These are phyloP conservation scores for Tinamus guttatus DNA, from an alignment of 2,113 vertebrate genomes.

Conservation along the genomic window DNA sequence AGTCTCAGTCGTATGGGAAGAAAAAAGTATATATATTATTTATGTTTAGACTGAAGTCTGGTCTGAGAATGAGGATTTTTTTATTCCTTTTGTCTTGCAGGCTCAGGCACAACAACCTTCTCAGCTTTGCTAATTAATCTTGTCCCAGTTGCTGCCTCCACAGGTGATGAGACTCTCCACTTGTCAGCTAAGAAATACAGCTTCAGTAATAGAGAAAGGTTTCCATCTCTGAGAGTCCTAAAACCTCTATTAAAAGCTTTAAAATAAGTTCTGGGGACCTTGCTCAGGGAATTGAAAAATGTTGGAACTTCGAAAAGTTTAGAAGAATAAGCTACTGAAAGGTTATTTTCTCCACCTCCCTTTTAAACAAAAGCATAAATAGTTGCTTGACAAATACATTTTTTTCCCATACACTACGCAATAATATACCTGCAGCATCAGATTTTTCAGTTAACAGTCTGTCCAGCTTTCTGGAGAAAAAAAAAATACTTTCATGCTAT, in stretches of 20 bases:
- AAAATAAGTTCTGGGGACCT: not conserved
- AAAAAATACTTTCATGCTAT: not conserved
- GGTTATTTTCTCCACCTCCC: not conserved
- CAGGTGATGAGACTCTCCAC: constrained; percentile 26
- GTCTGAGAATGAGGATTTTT: not conserved
- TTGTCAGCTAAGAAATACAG: constrained; percentile 40
- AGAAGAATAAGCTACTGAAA: not conserved
- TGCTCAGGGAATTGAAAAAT: not conserved
- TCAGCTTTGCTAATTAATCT: constrained; percentile 40
- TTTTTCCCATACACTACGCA: not conserved
- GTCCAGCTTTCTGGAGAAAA: not conserved
- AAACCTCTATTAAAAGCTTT: constrained; percentile 9
- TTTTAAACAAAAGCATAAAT: not conserved
- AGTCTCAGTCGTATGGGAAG: not conserved
- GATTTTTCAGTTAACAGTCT: not conserved
- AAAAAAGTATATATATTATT: not conserved
- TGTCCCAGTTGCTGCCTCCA: constrained; percentile 18
- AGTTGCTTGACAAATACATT: not conserved
- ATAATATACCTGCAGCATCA: not conserved
- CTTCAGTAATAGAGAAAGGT: constrained; percentile 14
- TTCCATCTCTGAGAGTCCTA: constrained; percentile 3
- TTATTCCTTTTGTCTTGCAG: constrained; percentile 18
- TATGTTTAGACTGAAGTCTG: not conserved
- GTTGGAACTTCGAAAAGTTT: not conserved
- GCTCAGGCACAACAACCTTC: not conserved